Conservation (phyloP, 2,113 vertebrate species). For the Prietella phreatophila region DNA sequence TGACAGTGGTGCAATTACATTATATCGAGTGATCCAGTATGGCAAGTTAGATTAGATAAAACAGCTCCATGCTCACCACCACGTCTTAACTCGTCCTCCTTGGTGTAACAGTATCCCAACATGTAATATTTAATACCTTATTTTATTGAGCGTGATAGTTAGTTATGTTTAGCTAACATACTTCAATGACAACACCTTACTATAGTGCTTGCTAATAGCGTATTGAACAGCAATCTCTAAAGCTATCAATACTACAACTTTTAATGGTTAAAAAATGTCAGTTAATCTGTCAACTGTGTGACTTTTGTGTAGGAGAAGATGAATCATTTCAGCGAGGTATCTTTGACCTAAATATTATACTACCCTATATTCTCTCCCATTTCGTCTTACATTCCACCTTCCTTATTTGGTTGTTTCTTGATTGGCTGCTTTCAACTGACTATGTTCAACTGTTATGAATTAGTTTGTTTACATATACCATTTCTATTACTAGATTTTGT, state of each 20-base stretch:
- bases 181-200: neutral
- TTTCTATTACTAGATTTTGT: too few relatives aligned
- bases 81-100: neutral
- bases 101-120: neutral
- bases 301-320: neutral
- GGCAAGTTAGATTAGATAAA: neutral
- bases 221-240: neutral
- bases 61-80: neutral
- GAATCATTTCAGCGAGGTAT: neutral
- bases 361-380: neutral
- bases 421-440: neutral
- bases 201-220: neutral
- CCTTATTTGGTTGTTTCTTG: neutral
- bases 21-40: neutral
- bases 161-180: neutral
- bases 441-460: neutral
- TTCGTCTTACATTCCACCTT: neutral
- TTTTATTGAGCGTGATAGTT: neutral
- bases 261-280: neutral
- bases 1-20: neutral
- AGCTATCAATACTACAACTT: neutral
- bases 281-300: neutral
- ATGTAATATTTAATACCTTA: neutral
- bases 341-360: neutral
- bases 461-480: too few relatives aligned